These are phyloP conservation scores for Amblyjoppa proteus DNA, from an alignment of 2,888 invertebrate genomes.

Conservation along the genomic window DNA sequence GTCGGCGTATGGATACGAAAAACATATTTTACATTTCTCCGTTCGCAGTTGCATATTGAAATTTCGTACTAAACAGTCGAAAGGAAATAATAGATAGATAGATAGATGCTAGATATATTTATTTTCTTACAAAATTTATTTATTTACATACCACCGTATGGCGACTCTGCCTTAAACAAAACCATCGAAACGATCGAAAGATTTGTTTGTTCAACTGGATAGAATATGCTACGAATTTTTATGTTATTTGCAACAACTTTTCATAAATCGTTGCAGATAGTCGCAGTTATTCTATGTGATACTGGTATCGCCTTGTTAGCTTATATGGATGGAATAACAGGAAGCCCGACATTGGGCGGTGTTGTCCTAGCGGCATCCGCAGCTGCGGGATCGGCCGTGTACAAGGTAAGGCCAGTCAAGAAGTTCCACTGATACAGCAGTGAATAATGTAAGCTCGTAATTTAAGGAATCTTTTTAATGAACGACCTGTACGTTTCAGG, in stretches of 20 bases:
- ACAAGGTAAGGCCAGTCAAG: constrained; percentile 89
- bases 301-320: constrained; percentile 97
- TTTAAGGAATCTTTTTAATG: constrained; percentile 3
- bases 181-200: neutral
- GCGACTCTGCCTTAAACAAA: no score
- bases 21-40: constrained; percentile 10
- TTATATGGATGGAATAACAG: constrained; percentile 98
- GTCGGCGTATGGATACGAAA: constrained; percentile 95
- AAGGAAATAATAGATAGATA: no score
- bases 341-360: constrained; percentile 95
- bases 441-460: constrained; percentile 50
- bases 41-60: neutral
- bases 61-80: no score
- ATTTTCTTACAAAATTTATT: no score
- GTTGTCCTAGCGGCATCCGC: constrained; percentile 96
- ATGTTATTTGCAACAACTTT: neutral
- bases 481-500: constrained; percentile 86
- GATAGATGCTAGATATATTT: no score
- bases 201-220: neutral
- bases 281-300: constrained; percentile 97
- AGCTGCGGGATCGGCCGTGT: constrained; percentile 96
- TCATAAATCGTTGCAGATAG: constrained; percentile 89
- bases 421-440: constrained; percentile 52
- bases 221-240: neutral
- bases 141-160: no score